These are phyloP conservation scores for Pavo muticus DNA, from an alignment of 2,113 vertebrate species.

Conservation along the genomic window DNA sequence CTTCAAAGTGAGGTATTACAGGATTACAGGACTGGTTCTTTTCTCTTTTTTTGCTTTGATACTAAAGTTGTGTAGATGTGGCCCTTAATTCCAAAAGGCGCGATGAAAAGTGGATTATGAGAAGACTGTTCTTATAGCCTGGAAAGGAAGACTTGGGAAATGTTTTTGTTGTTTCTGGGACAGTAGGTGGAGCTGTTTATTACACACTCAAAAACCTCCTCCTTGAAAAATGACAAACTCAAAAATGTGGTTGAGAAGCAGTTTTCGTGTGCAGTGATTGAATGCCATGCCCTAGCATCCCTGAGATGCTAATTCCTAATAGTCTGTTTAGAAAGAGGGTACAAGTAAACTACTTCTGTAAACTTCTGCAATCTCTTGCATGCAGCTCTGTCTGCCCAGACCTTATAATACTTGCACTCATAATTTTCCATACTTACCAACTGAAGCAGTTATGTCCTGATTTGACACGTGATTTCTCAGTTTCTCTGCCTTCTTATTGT, in stretches of 20 bases:
- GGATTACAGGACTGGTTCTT: not conserved
- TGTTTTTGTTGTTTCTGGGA: not conserved
- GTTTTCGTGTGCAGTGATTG: not conserved
- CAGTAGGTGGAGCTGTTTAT: slow-evolving; percentile 67
- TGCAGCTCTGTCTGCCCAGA: not conserved
- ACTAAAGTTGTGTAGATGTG: not conserved
- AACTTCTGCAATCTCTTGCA: not conserved
- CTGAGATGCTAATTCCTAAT: not conserved
- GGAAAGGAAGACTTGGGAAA: not conserved
- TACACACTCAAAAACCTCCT: not conserved
- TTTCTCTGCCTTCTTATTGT: not conserved
- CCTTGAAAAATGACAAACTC: not conserved
- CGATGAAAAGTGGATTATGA: not conserved
- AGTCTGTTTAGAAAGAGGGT: not conserved
- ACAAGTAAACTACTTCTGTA: not conserved
- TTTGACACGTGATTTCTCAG: not conserved
- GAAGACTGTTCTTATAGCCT: not conserved
- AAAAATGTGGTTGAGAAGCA: not conserved
- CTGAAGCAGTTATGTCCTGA: not conserved
- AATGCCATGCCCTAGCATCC: not conserved
- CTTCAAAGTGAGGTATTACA: not conserved
- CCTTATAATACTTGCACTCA: not conserved
- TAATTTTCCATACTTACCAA: not conserved
- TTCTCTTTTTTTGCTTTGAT: not conserved
- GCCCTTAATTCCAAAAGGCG: not conserved